Conservation (phyloP, 2,113 vertebrate species). For the Oenanthe oenanthe region DNA sequence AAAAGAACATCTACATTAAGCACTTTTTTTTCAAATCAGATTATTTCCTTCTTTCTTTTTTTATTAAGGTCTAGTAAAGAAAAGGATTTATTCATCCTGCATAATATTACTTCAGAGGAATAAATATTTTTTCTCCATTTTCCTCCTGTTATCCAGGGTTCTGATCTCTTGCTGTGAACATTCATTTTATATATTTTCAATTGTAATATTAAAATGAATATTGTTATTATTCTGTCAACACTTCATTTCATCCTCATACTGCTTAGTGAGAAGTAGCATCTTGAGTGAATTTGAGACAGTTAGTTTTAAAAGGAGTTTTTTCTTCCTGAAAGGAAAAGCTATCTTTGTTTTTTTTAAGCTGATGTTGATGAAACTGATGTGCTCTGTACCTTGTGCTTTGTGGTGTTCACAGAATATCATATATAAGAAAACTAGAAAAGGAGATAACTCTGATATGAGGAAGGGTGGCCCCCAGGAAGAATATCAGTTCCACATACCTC, state of each 20-base stretch:
- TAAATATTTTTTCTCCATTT: conserved; percentile 7
- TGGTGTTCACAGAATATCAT: neutral
- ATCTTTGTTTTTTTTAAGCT: neutral
- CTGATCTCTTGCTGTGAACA: neutral
- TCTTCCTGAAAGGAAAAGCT: neutral
- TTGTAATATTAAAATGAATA: neutral
- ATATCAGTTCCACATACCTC: neutral
- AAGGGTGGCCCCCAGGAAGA: neutral
- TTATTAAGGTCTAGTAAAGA: neutral
- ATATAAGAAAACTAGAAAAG: neutral
- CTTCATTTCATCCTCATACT: neutral
- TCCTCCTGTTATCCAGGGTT: neutral
- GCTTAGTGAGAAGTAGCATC: neutral
- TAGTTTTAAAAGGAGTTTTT: neutral
- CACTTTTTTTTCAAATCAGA: conserved; percentile 17
- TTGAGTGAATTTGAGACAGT: neutral
- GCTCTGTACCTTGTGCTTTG: neutral
- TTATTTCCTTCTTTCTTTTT: neutral
- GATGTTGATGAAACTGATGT: neutral
- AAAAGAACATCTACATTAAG: conserved; percentile 44
- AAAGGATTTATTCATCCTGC: neutral
- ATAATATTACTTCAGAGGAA: neutral
- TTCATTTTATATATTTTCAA: neutral
- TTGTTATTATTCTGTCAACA: neutral
- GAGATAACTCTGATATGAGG: neutral